These are phyloP conservation scores for Zingel zingel DNA, from an alignment of 2,113 vertebrate genomes.

Conservation along the genomic window DNA sequence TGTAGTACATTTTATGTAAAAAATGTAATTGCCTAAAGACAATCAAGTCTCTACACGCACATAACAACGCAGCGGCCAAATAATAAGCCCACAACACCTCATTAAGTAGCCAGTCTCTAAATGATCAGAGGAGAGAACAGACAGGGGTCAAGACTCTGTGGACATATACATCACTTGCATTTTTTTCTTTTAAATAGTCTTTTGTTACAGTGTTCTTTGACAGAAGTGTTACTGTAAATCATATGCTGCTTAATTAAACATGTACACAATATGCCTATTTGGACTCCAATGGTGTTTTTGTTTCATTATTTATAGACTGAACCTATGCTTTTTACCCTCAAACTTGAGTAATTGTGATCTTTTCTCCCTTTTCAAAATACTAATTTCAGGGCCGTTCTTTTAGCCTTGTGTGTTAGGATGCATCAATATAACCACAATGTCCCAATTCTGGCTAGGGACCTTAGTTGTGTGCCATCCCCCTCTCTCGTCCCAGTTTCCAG, in stretches of 20 bases:
- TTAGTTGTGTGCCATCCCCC: background rate
- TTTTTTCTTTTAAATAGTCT: background rate
- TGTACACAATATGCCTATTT: background rate
- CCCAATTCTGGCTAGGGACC: background rate
- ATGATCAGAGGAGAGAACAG: constrained; percentile 13
- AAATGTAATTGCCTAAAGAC: constrained; percentile 28
- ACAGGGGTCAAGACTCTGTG: background rate
- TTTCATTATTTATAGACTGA: background rate
- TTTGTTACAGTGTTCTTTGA: background rate
- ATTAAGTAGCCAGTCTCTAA: constrained; percentile 36
- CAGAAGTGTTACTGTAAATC: background rate
- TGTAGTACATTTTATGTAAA: constrained; percentile 3
- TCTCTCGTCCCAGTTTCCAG: background rate
- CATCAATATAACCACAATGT: background rate
- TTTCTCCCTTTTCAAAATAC: background rate
- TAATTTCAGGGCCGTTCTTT: background rate
- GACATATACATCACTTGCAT: constrained; percentile 29
- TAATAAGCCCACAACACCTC: constrained; percentile 13
- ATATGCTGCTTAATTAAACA: background rate
- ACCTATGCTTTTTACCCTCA: background rate
- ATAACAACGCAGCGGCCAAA: constrained; percentile 8
- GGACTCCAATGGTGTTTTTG: background rate
- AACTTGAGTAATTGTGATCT: background rate
- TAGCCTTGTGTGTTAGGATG: background rate
- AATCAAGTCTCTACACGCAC: constrained; percentile 1